A percentile compares a stretch with the other conserved stretches of the same genome.
Conservation (phyloP, 2,888 invertebrate genomes). For the Lissocephala sabroskyi region DNA sequence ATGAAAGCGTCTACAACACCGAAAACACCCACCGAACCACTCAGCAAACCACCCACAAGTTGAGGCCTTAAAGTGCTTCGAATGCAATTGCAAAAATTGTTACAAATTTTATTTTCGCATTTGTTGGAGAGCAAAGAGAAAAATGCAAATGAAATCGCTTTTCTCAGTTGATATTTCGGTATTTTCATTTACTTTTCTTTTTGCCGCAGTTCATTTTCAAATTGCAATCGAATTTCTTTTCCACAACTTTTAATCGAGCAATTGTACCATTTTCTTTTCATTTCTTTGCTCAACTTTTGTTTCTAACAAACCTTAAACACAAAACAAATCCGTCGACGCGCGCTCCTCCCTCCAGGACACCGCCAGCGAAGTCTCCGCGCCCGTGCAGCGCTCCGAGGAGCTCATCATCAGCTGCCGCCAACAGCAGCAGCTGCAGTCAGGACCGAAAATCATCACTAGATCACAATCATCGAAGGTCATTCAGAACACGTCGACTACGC, state of each 20-base stretch:
- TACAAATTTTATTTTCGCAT: conserved; percentile 13
- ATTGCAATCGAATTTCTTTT: conserved; percentile 18
- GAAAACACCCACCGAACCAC: conserved; percentile 6
- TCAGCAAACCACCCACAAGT: conserved; percentile 14
- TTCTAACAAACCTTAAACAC: conserved; percentile 18
- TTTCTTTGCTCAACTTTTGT: conserved; percentile 53
- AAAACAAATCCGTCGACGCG: conserved; percentile 14
- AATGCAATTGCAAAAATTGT: conserved; percentile 25
- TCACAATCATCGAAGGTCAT: conserved; percentile 68
- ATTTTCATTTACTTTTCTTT: conserved; percentile 41
- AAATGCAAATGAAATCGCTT: conserved; percentile 32
- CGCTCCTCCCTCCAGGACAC: conserved; percentile 54
- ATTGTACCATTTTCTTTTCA: conserved; percentile 57
- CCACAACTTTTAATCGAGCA: conserved; percentile 40
- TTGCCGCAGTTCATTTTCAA: conserved; percentile 5
- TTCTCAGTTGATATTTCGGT: conserved; percentile 26
- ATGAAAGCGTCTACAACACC: conserved; percentile 9
- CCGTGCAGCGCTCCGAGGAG: conserved; percentile 54
- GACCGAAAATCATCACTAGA: conserved; percentile 63
- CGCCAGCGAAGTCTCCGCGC: conserved; percentile 52
- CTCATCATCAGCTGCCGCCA: conserved; percentile 60
- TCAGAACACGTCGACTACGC: conserved; percentile 44
- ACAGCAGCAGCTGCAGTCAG: conserved; percentile 25
- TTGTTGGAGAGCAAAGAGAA: conserved; percentile 23
- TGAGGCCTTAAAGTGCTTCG: conserved; percentile 24